These are phyloP conservation scores for Dolichopus griseipennis DNA, from an alignment of 2,888 invertebrate species.

Conservation along the genomic window DNA sequence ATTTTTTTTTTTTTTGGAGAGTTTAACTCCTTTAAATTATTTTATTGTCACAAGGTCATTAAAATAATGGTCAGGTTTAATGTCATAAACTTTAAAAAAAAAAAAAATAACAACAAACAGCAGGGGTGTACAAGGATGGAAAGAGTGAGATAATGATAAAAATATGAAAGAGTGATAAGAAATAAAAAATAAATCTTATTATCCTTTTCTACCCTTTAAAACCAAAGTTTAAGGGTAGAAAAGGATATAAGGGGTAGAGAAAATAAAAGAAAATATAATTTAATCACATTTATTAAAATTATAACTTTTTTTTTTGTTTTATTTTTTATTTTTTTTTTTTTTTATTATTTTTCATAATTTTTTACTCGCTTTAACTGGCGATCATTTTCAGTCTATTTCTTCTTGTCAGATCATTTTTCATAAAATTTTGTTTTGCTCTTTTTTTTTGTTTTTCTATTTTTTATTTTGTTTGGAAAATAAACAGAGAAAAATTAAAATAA, in stretches of 20 bases:
- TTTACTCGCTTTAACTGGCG: not conserved
- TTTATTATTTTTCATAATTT: not conserved
- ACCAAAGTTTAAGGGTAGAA: too few relatives aligned
- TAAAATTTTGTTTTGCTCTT: not conserved
- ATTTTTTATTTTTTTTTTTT: not conserved
- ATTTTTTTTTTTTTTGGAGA: too few relatives aligned
- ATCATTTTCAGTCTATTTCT: constrained; percentile 4
- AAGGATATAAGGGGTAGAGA: not conserved
- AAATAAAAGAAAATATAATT: not conserved
- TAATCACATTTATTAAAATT: not conserved
- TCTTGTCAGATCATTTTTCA: constrained; percentile 4
- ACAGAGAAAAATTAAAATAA: not conserved
- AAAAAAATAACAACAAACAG: not conserved
- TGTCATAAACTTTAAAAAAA: not conserved
- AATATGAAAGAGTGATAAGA: not conserved
- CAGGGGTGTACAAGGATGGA: too few relatives aligned
- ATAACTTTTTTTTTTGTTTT: not conserved
- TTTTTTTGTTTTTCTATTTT: not conserved
- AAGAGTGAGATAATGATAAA: not conserved
- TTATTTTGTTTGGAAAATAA: too few relatives aligned
- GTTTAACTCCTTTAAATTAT: not conserved
- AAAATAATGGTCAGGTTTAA: not conserved
- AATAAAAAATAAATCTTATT: not conserved
- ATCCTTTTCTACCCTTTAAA: not conserved
- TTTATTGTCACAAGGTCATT: constrained; percentile 4